Evolutionary conservation across 2,888 invertebrate species (phyloP).

Genomic region (Oegoconia quadripuncta): DNA sequence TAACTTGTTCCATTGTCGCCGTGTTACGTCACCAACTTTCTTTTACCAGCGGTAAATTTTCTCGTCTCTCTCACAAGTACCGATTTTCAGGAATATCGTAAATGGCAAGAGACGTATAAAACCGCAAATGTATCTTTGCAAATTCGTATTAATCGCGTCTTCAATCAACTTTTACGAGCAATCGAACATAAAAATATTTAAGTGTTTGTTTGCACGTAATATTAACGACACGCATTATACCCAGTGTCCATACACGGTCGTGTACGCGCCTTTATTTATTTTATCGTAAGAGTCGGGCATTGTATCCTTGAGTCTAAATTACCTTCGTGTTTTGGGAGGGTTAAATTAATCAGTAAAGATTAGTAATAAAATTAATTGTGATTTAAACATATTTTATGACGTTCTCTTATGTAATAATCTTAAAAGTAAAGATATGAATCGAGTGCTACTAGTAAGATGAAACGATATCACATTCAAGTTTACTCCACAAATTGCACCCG

Average conservation of each 20-base stretch:
- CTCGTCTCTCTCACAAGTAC: too few relatives aligned
- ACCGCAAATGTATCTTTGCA: too few relatives aligned
- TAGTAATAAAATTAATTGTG: neutral
- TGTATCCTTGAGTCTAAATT: constrained; percentile 14
- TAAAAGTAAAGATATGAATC: too few relatives aligned
- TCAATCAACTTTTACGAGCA: constrained; percentile 75
- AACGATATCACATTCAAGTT: too few relatives aligned
- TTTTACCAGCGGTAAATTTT: too few relatives aligned
- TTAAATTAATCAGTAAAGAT: constrained; percentile 54
- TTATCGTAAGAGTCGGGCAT: constrained; percentile 20
- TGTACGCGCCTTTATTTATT: constrained; percentile 10
- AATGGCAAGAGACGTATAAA: too few relatives aligned
- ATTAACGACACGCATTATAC: constrained; percentile 52
- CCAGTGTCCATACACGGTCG: neutral
- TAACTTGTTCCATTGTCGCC: constrained; percentile 47
- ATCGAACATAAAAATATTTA: constrained; percentile 75
- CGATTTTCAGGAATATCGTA: too few relatives aligned
- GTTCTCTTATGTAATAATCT: too few relatives aligned
- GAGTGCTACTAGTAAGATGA: too few relatives aligned
- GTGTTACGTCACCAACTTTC: too few relatives aligned
- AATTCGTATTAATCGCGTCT: constrained; percentile 60
- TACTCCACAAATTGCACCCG: too few relatives aligned
- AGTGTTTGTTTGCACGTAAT: constrained; percentile 72
- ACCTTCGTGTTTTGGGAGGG: constrained; percentile 31
- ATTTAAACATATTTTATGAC: neutral